Percentiles rank a stretch among this genome's conserved stretches.
Evolutionary conservation across 2,888 invertebrate species (phyloP).

Genomic region (Dasysyrphus albostriatus): DNA sequence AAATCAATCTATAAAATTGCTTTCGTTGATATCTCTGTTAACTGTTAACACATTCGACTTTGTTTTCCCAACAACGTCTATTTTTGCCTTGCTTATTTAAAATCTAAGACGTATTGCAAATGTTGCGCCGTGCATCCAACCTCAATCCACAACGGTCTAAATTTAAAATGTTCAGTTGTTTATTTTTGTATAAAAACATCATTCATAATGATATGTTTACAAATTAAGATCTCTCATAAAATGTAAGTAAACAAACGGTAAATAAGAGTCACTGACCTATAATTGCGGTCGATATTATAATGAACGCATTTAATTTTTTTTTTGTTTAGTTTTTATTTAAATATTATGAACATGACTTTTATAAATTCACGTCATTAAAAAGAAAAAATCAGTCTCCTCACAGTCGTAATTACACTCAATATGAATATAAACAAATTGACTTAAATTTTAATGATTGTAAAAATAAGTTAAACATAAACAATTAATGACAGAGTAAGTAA

Average conservation of each 20-base stretch:
- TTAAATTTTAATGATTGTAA: background rate
- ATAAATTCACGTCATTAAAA: background rate
- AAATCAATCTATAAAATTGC: too few species aligned
- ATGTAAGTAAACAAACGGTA: background rate
- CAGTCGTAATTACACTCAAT: background rate
- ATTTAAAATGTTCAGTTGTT: background rate
- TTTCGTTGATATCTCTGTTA: too few species aligned
- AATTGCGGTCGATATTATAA: background rate
- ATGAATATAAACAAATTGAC: background rate
- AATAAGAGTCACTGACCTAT: constrained; percentile 7
- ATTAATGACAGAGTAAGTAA: background rate
- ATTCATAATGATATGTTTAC: background rate
- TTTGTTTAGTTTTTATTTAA: background rate
- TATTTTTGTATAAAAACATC: background rate
- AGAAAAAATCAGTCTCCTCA: background rate
- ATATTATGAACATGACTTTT: background rate
- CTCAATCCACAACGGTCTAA: background rate
- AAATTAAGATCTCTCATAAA: background rate
- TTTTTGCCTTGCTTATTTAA: background rate
- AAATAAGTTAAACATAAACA: constrained; percentile 3
- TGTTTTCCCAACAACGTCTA: background rate
- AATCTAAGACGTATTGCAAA: background rate
- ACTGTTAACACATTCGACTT: background rate
- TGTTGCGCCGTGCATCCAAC: too few species aligned
- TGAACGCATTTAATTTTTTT: background rate